A percentile compares a stretch with the other conserved stretches of the same genome.
These are phyloP conservation scores for Leptinotarsa peninsularis DNA, from an alignment of 2,888 invertebrate species.

Conservation along the genomic window DNA sequence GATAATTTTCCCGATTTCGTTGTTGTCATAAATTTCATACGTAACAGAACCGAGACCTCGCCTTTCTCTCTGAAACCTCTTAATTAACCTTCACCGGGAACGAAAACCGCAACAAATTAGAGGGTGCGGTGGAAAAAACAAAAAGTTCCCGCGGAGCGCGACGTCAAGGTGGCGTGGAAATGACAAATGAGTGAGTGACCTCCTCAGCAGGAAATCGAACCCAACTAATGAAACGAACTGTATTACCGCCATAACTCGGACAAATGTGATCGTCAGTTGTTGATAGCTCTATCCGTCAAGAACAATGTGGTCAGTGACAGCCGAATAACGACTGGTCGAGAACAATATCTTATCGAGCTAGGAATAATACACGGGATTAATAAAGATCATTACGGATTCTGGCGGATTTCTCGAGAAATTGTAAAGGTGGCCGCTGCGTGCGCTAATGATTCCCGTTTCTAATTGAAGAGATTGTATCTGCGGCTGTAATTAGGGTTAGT, in stretches of 20 bases:
- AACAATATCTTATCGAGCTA: constrained; percentile 59
- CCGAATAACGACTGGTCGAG: constrained; percentile 55
- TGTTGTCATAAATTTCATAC: too few species aligned
- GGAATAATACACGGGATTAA: constrained; percentile 59
- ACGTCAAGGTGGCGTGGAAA: constrained; percentile 56
- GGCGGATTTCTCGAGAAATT: constrained; percentile 18
- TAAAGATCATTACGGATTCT: constrained; percentile 55
- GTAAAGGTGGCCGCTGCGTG: constrained; percentile 25
- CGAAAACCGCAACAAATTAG: constrained; percentile 22
- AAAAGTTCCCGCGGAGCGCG: constrained; percentile 49
- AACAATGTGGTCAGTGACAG: constrained; percentile 59
- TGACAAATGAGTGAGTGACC: constrained; percentile 65
- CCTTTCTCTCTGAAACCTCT: constrained; percentile 3
- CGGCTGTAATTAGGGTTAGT: constrained; percentile 39
- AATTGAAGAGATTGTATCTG: constrained; percentile 40
- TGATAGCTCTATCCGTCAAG: constrained; percentile 65
- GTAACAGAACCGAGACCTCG: too few species aligned
- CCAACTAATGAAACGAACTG: constrained; percentile 62
- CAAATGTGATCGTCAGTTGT: constrained; percentile 63
- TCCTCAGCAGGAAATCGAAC: constrained; percentile 59
- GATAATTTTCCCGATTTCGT: too few species aligned
- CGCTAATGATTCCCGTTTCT: constrained; percentile 46
- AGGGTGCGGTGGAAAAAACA: constrained; percentile 39
- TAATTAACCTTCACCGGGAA: constrained; percentile 17
- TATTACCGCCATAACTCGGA: constrained; percentile 60